Conservation (phyloP, 2,797 vertebrate genomes). For the Manis crassicaudata region DNA sequence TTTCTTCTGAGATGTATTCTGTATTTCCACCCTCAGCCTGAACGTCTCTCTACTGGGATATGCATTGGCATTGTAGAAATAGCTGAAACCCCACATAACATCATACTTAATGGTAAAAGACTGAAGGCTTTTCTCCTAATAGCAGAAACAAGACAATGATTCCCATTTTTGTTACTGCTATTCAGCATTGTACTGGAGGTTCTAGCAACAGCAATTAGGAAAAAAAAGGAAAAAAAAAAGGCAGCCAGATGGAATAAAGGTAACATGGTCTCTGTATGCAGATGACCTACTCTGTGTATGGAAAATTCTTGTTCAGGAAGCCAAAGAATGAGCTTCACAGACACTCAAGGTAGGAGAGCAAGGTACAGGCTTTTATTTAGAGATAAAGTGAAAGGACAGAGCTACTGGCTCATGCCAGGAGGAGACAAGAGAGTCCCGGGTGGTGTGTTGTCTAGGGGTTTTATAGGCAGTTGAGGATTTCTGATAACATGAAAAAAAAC, state of each 20-base stretch:
- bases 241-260: neutral
- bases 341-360: no score
- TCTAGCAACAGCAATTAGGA: neutral
- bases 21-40: neutral
- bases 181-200: neutral
- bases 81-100: neutral
- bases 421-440: no score
- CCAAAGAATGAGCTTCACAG: no score
- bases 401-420: no score
- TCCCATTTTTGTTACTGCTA: neutral
- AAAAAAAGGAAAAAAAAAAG: no score
- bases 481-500: no score
- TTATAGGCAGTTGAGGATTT: no score
- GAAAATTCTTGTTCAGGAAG: neutral
- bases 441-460: no score
- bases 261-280: neutral
- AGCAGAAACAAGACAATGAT: neutral
- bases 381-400: no score
- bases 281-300: neutral
- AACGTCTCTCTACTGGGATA: neutral
- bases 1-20: neutral
- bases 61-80: neutral
- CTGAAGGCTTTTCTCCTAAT: neutral
- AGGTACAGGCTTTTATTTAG: no score
- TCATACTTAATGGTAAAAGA: neutral